Percentiles rank a stretch among this genome's conserved stretches.
Conservation (phyloP, 2,888 invertebrate species). For the Nomada hirtipes region DNA sequence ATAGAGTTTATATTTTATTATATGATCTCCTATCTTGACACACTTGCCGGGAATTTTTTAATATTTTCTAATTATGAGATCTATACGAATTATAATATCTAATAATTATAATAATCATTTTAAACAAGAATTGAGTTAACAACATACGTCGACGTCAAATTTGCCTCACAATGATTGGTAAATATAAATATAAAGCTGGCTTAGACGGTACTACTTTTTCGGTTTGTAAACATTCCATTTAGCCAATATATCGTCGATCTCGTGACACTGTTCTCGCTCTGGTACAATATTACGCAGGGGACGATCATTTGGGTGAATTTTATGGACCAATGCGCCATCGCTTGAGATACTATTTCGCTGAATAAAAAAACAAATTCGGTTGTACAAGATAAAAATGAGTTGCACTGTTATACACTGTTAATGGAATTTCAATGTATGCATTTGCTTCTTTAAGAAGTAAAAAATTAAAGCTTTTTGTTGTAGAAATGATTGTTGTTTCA, state of each 20-base stretch:
- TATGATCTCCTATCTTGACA: conserved; percentile 35
- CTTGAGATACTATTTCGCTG: not conserved
- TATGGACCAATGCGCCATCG: conserved; percentile 42
- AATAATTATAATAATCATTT: conserved; percentile 8
- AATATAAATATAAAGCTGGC: not conserved
- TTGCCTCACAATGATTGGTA: not conserved
- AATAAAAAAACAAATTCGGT: not conserved
- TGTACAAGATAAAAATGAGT: not conserved
- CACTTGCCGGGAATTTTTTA: conserved; percentile 45
- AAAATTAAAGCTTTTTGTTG: not conserved
- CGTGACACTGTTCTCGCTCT: conserved; percentile 53
- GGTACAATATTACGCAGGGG: conserved; percentile 35
- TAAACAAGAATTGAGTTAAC: not conserved
- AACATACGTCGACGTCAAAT: conserved; percentile 1
- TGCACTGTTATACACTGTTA: no score
- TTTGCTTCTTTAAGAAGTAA: no score
- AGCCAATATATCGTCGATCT: conserved; percentile 63
- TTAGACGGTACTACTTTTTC: conserved; percentile 20
- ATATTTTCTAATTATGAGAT: conserved; percentile 31
- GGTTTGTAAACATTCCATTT: conserved; percentile 66
- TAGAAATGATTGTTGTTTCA: not conserved
- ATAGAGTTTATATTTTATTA: conserved; percentile 22
- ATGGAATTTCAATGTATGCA: no score
- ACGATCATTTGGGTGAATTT: conserved; percentile 53
- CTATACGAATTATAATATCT: conserved; percentile 1